Percentiles rank a stretch among this genome's conserved stretches.
Conservation (phyloP, 1,140 invertebrate species). For the Babylonia areolata region DNA sequence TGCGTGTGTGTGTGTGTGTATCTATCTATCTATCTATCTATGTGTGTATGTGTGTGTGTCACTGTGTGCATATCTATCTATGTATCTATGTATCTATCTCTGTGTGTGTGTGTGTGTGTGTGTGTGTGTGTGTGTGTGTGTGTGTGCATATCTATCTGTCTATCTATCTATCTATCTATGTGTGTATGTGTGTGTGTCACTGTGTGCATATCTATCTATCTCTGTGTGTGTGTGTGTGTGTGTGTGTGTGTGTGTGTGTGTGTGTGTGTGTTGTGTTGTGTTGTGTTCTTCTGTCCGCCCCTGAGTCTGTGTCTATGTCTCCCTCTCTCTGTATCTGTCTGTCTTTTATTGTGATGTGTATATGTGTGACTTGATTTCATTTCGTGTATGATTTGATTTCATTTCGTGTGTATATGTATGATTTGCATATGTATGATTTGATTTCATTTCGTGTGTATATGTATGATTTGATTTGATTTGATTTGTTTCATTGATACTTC, state of each 20-base stretch:
- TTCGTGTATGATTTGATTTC: too few species aligned
- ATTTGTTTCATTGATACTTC: too few species aligned
- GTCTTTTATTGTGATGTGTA: background rate
- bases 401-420: too few species aligned
- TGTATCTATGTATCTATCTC: slow-evolving; percentile 1
- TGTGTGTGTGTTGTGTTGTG: slow-evolving; percentile 16
- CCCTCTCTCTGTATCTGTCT: background rate
- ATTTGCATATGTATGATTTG: too few species aligned
- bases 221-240: slow-evolving; percentile 27
- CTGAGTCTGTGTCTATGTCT: background rate
- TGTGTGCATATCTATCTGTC: slow-evolving; percentile 8
- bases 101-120: slow-evolving; percentile 27
- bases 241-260: slow-evolving; percentile 27
- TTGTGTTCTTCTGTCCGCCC: background rate
- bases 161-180: slow-evolving; percentile 15
- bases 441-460: too few species aligned
- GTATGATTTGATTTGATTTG: too few species aligned
- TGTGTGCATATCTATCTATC: background rate
- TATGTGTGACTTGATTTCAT: background rate
- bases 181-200: slow-evolving; percentile 20
- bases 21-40: background rate
- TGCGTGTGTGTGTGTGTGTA: slow-evolving; percentile 4
- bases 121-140: slow-evolving; percentile 17
- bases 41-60: slow-evolving; percentile 14
- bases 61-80: background rate